These are phyloP conservation scores for Takifugu rubripes DNA, from an alignment of 2,797 vertebrate genomes.

Conservation along the genomic window DNA sequence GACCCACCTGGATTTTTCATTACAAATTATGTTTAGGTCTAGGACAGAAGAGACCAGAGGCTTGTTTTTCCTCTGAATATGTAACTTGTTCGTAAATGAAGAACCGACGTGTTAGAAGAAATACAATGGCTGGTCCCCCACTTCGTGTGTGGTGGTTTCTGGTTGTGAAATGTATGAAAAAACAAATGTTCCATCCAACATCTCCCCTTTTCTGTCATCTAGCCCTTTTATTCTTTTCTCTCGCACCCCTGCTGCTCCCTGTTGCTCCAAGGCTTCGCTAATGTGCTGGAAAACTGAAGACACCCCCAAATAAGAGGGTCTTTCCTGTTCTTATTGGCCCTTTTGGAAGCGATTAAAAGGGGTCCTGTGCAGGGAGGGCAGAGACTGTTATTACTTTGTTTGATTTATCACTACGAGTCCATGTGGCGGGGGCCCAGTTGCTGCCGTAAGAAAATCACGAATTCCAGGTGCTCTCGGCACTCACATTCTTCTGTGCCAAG, in stretches of 20 bases:
- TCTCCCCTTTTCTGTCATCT: conserved; percentile 21
- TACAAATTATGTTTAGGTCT: conserved; percentile 33
- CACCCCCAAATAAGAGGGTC: conserved; percentile 32
- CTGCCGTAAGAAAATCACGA: conserved; percentile 53
- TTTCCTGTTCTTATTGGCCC: conserved; percentile 61
- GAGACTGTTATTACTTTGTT: conserved; percentile 70
- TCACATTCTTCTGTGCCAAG: conserved; percentile 26
- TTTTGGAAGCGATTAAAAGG: conserved; percentile 75
- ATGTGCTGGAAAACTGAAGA: conserved; percentile 62
- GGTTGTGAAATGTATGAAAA: conserved; percentile 27
- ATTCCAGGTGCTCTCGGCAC: conserved; percentile 56
- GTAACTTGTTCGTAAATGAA: not conserved
- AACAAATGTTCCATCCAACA: conserved; percentile 15
- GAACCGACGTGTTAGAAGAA: conserved; percentile 6
- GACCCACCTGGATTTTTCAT: conserved; percentile 10
- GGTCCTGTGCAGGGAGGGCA: conserved; percentile 63
- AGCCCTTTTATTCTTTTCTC: conserved; percentile 9
- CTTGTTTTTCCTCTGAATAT: too few species aligned
- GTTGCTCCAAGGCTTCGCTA: conserved; percentile 57
- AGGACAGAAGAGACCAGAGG: conserved; percentile 7
- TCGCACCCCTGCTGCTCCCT: conserved; percentile 25
- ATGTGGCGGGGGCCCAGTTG: conserved; percentile 37
- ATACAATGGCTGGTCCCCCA: not conserved
- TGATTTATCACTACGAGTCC: conserved; percentile 69
- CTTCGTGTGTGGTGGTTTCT: conserved; percentile 11